A percentile compares a stretch with the other conserved stretches of the same genome.
Conservation (phyloP, 2,888 invertebrate genomes). For the Smittia sp. region DNA sequence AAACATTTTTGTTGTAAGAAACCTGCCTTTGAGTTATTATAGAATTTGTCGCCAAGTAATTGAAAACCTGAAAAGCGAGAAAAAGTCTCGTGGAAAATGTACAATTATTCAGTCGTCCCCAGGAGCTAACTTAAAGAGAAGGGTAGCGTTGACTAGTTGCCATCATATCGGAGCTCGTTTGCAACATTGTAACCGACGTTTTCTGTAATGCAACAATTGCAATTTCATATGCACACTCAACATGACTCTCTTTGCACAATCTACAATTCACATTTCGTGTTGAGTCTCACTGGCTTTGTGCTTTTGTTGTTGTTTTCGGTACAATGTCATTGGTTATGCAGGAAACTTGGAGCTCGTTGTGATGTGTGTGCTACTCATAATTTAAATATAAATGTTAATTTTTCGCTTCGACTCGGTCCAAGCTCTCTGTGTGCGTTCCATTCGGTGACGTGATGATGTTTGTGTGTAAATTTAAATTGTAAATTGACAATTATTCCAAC, state of each 20-base stretch:
- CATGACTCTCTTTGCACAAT: constrained; percentile 33
- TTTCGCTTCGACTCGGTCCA: background rate
- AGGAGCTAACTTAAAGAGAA: background rate
- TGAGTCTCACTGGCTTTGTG: background rate
- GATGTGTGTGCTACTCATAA: constrained; percentile 31
- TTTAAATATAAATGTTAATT: constrained; percentile 38
- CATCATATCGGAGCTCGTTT: background rate
- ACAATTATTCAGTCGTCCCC: background rate
- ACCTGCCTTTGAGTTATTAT: constrained; percentile 30
- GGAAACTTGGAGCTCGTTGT: constrained; percentile 21
- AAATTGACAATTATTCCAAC: constrained; percentile 28
- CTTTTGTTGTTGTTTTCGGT: constrained; percentile 18
- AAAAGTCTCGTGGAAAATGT: background rate
- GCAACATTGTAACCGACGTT: background rate
- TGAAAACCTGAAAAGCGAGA: constrained; percentile 3
- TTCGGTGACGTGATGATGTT: background rate
- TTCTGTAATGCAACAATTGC: constrained; percentile 25
- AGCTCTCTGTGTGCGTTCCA: background rate
- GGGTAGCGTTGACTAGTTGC: constrained; percentile 1
- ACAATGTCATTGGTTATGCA: constrained; percentile 31
- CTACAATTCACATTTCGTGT: constrained; percentile 11
- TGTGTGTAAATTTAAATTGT: constrained; percentile 28
- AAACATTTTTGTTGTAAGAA: constrained; percentile 28
- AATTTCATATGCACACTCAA: constrained; percentile 15
- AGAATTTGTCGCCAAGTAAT: constrained; percentile 21